Evolutionary conservation across 2,888 invertebrate genomes (phyloP), one percentile per base, ranked within the genome.

Genomic region (Scaptomyza polygonia): DNA sequence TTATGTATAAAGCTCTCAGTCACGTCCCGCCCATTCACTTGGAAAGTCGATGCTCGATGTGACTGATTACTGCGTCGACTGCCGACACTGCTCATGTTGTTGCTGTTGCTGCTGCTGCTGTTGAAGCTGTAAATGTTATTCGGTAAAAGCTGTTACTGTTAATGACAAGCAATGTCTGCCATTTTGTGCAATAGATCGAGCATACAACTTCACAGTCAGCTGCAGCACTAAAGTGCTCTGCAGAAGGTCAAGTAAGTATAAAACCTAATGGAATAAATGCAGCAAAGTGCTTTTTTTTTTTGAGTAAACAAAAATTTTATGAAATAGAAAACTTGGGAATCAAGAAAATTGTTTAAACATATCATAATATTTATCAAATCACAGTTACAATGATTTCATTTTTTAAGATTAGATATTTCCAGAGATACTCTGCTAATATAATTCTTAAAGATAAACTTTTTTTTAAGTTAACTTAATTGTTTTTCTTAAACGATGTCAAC

Each of bases 21-120:
- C 83, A 84, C 83, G 83, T 84, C 77, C 84, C 79, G 86, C 84
- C 86, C 86, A 84, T 84, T 84, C 83, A 86, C 79, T 86, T 84
- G 83, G 86, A 81, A 84, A 86, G 83, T 83, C 83, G 85, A 86
- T 82, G 79, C 83, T 82, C 86, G 83, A 85, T 82, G 82, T 82
- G 82, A 82, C 86, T 84, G 86, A 86, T 84, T 84, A 86, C 85
- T 81, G 82, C 84, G 76, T 52, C 67, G 67, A 59, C 52, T 53
- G 58, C 27, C 48, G 53, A 25, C 53, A 25, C 18, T 64, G 71
- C 54, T 64, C 52, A 43, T 74, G 61, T 16, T 55, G 51, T 52
- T 64, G 55, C 45, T 74, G 61, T 16, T 55, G 51, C 11, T 62
- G 53, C 30, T 63, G 34, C 14, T 55, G 44, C 39, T 39, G 45